Conservation (phyloP, 2,797 vertebrate genomes). For the Apogon talboti region DNA sequence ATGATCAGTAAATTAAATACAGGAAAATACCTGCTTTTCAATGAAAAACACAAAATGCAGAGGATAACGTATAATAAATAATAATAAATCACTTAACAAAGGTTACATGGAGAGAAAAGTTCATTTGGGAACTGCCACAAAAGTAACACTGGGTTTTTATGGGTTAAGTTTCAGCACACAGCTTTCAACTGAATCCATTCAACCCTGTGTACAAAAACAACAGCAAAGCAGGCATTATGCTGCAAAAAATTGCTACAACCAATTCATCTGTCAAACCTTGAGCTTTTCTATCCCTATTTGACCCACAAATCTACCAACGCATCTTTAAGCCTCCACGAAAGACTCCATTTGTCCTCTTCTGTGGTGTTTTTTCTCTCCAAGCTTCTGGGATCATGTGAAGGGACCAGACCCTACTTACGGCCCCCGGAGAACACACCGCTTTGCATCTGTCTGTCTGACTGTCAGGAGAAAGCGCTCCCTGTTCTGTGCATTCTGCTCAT, state of each 20-base stretch:
- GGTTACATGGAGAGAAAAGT: too few relatives aligned
- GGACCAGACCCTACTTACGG: conserved; percentile 32
- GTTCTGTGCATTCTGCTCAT: conserved; percentile 63
- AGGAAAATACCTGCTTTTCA: too few relatives aligned
- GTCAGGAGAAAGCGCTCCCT: conserved; percentile 62
- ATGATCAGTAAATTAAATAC: too few relatives aligned
- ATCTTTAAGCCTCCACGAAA: conserved; percentile 51
- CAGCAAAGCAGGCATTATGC: conserved; percentile 14
- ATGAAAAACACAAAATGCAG: too few relatives aligned
- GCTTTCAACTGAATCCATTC: background rate
- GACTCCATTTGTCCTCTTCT: conserved; percentile 45
- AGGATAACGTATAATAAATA: too few relatives aligned
- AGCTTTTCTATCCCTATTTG: conserved; percentile 51
- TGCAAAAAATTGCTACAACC: conserved; percentile 30
- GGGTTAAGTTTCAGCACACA: too few relatives aligned
- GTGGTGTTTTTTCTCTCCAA: conserved; percentile 14
- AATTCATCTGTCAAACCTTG: conserved; percentile 53
- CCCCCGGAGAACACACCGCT: conserved; percentile 38
- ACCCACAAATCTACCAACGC: conserved; percentile 52
- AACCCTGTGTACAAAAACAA: conserved; percentile 1
- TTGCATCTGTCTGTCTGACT: conserved; percentile 52
- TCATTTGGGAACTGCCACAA: background rate
- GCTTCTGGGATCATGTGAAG: conserved; percentile 33
- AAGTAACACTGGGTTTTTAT: background rate
- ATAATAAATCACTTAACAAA: too few relatives aligned